These are phyloP conservation scores for Cosmia pyralina DNA, from an alignment of 2,888 invertebrate species.

Conservation along the genomic window DNA sequence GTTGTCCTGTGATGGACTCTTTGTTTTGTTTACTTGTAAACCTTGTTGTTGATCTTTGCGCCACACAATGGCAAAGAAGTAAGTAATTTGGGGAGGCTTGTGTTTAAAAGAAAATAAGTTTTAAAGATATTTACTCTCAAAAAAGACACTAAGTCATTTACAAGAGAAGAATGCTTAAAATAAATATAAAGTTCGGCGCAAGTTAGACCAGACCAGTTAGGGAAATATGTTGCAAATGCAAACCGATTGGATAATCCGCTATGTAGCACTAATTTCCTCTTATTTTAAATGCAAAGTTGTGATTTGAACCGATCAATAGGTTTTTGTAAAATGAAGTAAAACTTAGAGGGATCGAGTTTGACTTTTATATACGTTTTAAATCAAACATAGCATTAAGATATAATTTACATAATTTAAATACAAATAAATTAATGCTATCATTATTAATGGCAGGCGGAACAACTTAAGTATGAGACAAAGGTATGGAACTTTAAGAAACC, in stretches of 20 bases:
- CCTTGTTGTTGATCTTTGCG: background rate
- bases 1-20: background rate
- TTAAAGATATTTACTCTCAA: no score
- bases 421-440: conserved; percentile 21
- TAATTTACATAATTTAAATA: background rate
- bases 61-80: no score
- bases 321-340: conserved; percentile 4
- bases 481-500: conserved; percentile 63
- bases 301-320: background rate
- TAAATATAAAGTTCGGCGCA: no score
- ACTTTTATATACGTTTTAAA: background rate
- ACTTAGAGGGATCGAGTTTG: background rate
- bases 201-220: background rate
- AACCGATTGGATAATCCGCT: background rate
- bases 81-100: background rate
- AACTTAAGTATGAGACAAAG: conserved; percentile 67
- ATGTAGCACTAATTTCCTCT: background rate
- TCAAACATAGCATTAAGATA: background rate
- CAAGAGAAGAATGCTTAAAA: no score
- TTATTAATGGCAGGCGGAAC: conserved; percentile 70
- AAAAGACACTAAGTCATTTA: no score
- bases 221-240: background rate
- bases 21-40: conserved; percentile 1
- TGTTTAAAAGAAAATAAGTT: background rate
- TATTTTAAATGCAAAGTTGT: background rate